Evolutionary conservation across 1,140 invertebrate species (phyloP), one percentile per base, ranked within the genome.

Genomic region (Caenorhabditis inopinata): DNA sequence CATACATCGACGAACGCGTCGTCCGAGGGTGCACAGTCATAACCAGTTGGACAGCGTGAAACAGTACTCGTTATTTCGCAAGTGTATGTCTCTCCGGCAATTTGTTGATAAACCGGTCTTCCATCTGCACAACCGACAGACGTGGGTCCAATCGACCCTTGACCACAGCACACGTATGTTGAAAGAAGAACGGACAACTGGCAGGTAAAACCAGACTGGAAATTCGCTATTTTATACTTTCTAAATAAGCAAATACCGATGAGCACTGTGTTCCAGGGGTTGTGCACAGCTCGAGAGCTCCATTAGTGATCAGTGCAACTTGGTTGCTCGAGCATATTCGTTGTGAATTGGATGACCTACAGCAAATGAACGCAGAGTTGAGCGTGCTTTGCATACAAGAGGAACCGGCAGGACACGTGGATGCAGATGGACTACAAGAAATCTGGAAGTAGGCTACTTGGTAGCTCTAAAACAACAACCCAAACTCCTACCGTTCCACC

Each of bases 21-120:
- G 12, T 53, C 75, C 14, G 80, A 81, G 6, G 32, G 68, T 1
- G 80, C 48, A 49, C 80, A 81, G 47, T 81, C 80, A 35, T 81
- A 81, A 9, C 68, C 74, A 14, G 51, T 18, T n/a, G 80, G 80
- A 45, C 80, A 81, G 38, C 68, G 45, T 35, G 51, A 51, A 21
- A 49, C 21, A 11, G 46, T 21, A 27, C 23, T 46, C 9, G 75
- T 35, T 5, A 74, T 48, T n/a, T 81, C 46, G 45, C 80, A 81
- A 18, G 53, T 53, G 35, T 81, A 81, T 1, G 80, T 74, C n/a
- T 42, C 23, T 4, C 79, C 79, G 16, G 45, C 38, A 62, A 62
- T 68, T 32, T 68, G 58, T 38, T 68, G 58, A 42, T 68, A 68
- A 11, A 68, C 58, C 11, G 58, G 58, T 27, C 58, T 29, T 2